phyloP scores from a whole-genome alignment of 2,113 vertebrate genomes.

The Corydoras maculifer region DNA sequence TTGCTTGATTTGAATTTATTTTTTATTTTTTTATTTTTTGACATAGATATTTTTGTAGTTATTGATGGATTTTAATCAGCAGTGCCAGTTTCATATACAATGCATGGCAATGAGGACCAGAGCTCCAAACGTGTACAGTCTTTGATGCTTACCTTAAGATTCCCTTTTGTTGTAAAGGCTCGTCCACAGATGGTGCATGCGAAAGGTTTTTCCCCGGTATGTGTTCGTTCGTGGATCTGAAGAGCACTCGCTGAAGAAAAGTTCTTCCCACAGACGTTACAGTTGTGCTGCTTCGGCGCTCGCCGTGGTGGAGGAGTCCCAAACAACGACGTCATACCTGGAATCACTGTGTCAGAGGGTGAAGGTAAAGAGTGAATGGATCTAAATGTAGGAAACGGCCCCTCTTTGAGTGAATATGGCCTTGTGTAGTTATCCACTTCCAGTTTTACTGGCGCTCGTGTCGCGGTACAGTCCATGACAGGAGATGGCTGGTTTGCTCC shows the following conservation, averaged over 20 bases:
- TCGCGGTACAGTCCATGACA: conserved; percentile 66
- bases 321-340: conserved; percentile 78
- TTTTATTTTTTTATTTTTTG: too few relatives aligned
- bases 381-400: conserved; percentile 71
- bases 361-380: conserved; percentile 71
- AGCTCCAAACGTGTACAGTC: too few relatives aligned
- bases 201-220: conserved; percentile 97
- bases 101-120: too few relatives aligned
- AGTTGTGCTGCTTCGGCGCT: conserved; percentile 95
- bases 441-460: conserved; percentile 74
- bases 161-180: conserved; percentile 98
- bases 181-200: conserved; percentile 94
- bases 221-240: conserved; percentile 97
- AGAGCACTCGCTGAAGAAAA: conserved; percentile 97
- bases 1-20: too few relatives aligned
- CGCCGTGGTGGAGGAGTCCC: conserved; percentile 77
- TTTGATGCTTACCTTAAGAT: conserved; percentile 81
- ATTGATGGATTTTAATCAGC: too few relatives aligned
- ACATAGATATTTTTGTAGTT: too few relatives aligned
- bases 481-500: conserved; percentile 75
- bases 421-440: conserved; percentile 86
- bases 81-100: too few relatives aligned
- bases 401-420: conserved; percentile 69
- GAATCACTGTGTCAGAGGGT: conserved; percentile 74
- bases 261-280: conserved; percentile 93